Evolutionary conservation across 1,140 invertebrate genomes (phyloP).

Genomic region (Druon quercuslanigerum): DNA sequence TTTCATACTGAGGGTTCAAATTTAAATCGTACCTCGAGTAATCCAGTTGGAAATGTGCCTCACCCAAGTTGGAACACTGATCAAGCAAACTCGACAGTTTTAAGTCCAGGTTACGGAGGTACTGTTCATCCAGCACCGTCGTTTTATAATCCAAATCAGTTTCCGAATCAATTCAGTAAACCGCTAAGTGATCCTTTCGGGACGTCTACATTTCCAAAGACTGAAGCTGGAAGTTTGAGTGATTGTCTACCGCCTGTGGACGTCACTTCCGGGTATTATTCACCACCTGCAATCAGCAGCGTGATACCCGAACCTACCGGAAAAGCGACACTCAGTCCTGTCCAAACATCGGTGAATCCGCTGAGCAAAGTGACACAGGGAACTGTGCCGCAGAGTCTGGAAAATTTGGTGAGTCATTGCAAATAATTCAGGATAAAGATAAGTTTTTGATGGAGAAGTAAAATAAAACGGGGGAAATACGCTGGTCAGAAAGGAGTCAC

Average conservation of each 20-base stretch:
- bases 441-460: conserved; percentile 38
- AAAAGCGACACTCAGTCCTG: conserved; percentile 66
- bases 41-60: neutral
- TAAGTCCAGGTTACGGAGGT: conserved; percentile 38
- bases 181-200: neutral
- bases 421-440: neutral
- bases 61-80: neutral
- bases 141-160: conserved; percentile 62
- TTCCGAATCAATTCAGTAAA: conserved; percentile 34
- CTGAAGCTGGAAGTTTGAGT: neutral
- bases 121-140: conserved; percentile 29
- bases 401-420: conserved; percentile 64
- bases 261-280: conserved; percentile 6
- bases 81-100: neutral
- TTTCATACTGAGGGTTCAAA: neutral
- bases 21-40: neutral
- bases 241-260: conserved; percentile 8
- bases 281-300: conserved; percentile 27
- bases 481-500: no score
- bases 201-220: neutral
- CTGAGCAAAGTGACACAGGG: conserved; percentile 52
- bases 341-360: conserved; percentile 66
- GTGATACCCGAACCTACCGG: conserved; percentile 65
- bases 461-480: neutral
- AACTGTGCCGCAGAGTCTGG: conserved; percentile 64